Base-by-base conservation (phyloP, 2,113 vertebrate genomes). In the Merops nubicus region DNA sequence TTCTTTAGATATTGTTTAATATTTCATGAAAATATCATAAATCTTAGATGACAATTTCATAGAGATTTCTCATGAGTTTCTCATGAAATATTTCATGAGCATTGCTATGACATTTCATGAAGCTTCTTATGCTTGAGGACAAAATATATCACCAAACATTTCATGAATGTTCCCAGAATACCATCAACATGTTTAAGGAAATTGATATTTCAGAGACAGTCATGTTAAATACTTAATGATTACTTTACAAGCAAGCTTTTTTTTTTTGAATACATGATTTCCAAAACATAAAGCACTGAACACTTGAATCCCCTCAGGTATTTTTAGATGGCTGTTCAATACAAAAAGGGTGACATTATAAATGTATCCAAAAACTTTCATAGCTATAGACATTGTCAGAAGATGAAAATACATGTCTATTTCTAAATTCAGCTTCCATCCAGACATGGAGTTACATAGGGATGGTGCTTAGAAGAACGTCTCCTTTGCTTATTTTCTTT, bases 41-140 rank as follows among this genome's bases (percentile, higher is more conserved):
- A 93, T 89, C 69, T 79, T 91, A 40, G 18, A 91, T 76, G 20
- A 78, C 13, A 33, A 40, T 93, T 89, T 94, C 81, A 72, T 65
- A 81, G 33, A 89, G 14, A 80, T 87, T 91, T 85, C 53, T 78
- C 62, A 59, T 74, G 51, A 87, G 64, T 42, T 20, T 85, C 81
- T 93, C 64, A 63, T 70, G 64, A 89, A 90, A 84, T 89, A 89
- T 62, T 85, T 91, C 85, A 48, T 38, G 73, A 94, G 16, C 15
- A 89, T 80, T 89, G n/a, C 38, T 75, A 43, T 75, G 80, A 86
- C 40, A 87, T 85, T 94, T 87, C 59, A 84, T 80, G 45, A 91
- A 48, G 59, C 86, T 83, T 40, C 18, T 86, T 94, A 65, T 33
- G 36, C 42, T 69, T 53, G n/a, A 91, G 47, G 40, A 91, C 45